Evolutionary conservation across 2,113 vertebrate genomes (phyloP).

Genomic region (Pithys albifrons): DNA sequence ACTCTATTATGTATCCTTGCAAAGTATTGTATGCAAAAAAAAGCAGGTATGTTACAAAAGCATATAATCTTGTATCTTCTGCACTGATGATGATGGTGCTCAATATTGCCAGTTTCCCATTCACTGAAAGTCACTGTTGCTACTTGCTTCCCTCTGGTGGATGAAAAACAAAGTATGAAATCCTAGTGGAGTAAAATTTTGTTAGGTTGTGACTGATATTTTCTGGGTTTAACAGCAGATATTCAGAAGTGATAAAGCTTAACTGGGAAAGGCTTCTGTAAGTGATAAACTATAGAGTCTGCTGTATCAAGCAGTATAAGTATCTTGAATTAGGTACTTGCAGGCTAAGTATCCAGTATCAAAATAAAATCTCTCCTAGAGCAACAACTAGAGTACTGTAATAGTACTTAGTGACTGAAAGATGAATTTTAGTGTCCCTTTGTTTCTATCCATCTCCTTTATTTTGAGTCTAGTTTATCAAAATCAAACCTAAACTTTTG

Average conservation of each 20-base stretch:
- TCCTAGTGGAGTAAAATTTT: background rate
- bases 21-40: background rate
- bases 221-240: background rate
- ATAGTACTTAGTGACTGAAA: background rate
- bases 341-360: background rate
- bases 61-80: background rate
- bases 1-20: background rate
- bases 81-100: background rate
- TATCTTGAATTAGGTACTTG: background rate
- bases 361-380: background rate
- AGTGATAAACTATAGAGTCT: background rate
- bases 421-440: background rate
- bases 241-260: background rate
- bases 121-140: background rate
- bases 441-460: background rate
- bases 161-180: background rate
- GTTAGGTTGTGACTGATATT: background rate
- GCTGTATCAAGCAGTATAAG: background rate
- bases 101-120: background rate
- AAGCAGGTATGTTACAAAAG: background rate
- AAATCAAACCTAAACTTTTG: background rate
- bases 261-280: background rate
- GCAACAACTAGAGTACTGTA: background rate
- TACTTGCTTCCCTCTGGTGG: conserved; percentile 36
- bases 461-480: background rate